Evolutionary conservation across 2,113 vertebrate species (phyloP).

Genomic region (Brachyhypopomus occidentalis): DNA sequence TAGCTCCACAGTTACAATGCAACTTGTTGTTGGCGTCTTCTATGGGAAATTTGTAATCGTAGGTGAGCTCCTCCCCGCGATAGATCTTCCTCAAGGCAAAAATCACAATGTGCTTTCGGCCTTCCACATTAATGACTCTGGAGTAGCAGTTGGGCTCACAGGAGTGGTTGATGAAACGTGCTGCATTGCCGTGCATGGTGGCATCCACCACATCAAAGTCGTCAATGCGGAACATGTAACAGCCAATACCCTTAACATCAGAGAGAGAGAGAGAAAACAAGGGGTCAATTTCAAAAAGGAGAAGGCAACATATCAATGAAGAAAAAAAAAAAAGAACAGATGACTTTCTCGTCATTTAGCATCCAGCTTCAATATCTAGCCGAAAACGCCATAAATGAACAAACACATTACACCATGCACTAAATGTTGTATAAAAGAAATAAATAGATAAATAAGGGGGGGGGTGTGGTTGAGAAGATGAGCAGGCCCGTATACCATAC

Average conservation of each 20-base stretch:
- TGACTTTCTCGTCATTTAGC: too few species aligned
- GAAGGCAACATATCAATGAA: too few species aligned
- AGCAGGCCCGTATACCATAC: slow-evolving; percentile 57
- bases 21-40: slow-evolving; percentile 90
- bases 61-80: slow-evolving; percentile 89
- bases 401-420: too few species aligned
- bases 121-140: slow-evolving; percentile 89
- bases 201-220: slow-evolving; percentile 93
- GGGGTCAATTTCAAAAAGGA: too few species aligned
- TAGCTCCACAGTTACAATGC: slow-evolving; percentile 85
- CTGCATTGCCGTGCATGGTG: slow-evolving; percentile 89
- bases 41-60: slow-evolving; percentile 93
- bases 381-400: too few species aligned
- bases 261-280: too few species aligned
- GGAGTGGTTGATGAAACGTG: slow-evolving; percentile 93
- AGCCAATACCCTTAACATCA: slow-evolving; percentile 83
- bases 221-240: slow-evolving; percentile 95
- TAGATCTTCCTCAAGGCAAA: slow-evolving; percentile 88
- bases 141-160: slow-evolving; percentile 95
- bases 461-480: too few species aligned
- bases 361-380: too few species aligned
- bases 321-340: too few species aligned
- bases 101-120: slow-evolving; percentile 92
- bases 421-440: not conserved
- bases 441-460: too few species aligned